Evolutionary conservation across 2,113 vertebrate genomes (phyloP), one percentile per base, ranked within the genome.

Genomic region (Oryzias celebensis): DNA sequence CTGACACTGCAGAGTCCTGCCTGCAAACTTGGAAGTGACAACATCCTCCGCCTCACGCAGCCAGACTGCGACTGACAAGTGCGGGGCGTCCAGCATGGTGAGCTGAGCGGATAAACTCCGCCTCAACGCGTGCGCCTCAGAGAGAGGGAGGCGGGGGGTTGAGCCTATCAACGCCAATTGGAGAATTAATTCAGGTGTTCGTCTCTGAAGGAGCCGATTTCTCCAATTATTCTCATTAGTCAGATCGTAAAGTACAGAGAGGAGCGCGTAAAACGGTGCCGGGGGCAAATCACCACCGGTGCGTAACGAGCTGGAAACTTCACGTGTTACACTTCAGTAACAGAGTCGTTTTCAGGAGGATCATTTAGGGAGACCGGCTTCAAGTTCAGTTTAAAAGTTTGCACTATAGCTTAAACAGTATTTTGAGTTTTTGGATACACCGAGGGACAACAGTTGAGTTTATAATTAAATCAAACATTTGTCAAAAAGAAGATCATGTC

Each of bases 61-160:
- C 60, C 73, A 64, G 56, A 71, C 69, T 80, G 78, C 82, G 68
- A 87, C 82, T 90, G 86, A 83, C 82, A 83, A 89, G 83, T 82
- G 80, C 77, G 64, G 65, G 58, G 82, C 70, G 80, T 77, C 64
- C 76, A 79, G 36, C 75, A 63, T 69, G 71, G 67, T 61, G 79
- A 79, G 65, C 73, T 62, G 78, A 75, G 73, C 56, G 66, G 68
- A 73, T 68, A 85, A 82, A 85, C 89, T 85, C 87, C 87, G 83
- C 86, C 85, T 75, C 83, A 73, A n/a, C 22, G 59, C 28, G 55
- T 17, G 69, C 26, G 65, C 45, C 58, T 41, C 58, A 36, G 57
- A 7, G 68, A 46, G 56, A 43, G 49, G 6, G 51, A 22, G 10
- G 69, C 13, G 70, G 81, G 79, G 81, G 76, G 75, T 70, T 65